Conservation (phyloP, 2,888 invertebrate genomes). For the Nemurella pictetii region DNA sequence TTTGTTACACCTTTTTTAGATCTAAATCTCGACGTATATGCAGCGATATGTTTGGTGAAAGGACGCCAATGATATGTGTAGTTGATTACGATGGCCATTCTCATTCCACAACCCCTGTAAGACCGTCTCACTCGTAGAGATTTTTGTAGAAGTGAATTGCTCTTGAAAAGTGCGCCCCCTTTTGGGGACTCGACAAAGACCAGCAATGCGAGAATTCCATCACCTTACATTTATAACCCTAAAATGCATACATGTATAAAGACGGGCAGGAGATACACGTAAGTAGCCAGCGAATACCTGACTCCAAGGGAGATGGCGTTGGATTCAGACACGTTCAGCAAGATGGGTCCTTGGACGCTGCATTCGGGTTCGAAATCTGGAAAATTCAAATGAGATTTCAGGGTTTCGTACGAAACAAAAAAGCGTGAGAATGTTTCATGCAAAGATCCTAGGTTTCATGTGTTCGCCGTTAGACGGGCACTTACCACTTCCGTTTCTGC, state of each 20-base stretch:
- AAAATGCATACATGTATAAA: background rate
- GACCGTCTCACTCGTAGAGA: background rate
- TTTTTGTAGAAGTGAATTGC: background rate
- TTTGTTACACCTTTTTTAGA: background rate
- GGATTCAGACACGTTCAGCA: background rate
- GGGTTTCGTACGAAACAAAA: background rate
- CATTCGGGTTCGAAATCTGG: conserved; percentile 5
- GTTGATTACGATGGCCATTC: background rate
- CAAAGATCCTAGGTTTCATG: background rate
- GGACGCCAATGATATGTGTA: background rate
- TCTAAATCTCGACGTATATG: background rate
- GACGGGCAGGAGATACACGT: background rate
- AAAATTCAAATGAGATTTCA: background rate
- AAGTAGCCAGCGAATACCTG: background rate
- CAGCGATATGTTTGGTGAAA: background rate
- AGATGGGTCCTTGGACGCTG: background rate
- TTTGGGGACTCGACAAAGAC: background rate
- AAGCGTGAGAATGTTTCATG: background rate
- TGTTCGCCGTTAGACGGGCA: too few species aligned
- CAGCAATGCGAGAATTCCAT: background rate
- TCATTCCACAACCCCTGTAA: background rate
- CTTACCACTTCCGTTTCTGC: conserved; percentile 26
- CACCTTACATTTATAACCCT: background rate
- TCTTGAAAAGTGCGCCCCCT: background rate
- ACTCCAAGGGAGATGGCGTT: background rate